Conservation (phyloP, 2,888 invertebrate genomes). For the Balanococcus diminutus region DNA sequence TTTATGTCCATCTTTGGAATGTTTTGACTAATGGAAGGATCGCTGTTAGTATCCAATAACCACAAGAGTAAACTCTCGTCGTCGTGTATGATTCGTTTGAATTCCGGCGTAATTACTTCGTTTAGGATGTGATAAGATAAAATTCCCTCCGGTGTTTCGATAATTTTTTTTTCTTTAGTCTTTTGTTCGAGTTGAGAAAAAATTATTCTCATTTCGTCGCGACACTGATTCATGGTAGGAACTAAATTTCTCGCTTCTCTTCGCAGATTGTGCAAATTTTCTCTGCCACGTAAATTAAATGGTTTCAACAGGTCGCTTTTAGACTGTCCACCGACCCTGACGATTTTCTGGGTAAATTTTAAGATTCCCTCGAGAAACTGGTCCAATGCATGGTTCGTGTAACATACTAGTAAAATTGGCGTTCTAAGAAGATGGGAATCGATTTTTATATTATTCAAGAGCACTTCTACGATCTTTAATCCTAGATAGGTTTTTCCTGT, state of each 20-base stretch:
- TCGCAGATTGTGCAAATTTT: background rate
- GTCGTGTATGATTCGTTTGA: background rate
- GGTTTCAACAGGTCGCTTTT: conserved; percentile 65
- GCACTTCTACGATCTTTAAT: conserved; percentile 71
- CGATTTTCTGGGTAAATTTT: conserved; percentile 66
- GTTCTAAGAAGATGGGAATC: background rate
- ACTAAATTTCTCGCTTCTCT: background rate
- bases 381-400: conserved; percentile 86
- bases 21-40: background rate
- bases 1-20: background rate
- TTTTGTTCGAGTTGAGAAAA: background rate
- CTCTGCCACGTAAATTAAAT: conserved; percentile 23
- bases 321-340: conserved; percentile 74
- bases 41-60: background rate
- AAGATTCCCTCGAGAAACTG: conserved; percentile 79
- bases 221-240: background rate
- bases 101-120: background rate
- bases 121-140: background rate
- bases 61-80: background rate
- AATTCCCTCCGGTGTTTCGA: background rate
- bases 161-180: background rate
- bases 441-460: conserved; percentile 43
- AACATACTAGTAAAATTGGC: conserved; percentile 76
- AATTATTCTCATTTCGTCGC: background rate
- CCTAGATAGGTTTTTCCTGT: conserved; percentile 81